Conservation (phyloP, 2,888 invertebrate genomes). For the Cryptosula pallasiana region DNA sequence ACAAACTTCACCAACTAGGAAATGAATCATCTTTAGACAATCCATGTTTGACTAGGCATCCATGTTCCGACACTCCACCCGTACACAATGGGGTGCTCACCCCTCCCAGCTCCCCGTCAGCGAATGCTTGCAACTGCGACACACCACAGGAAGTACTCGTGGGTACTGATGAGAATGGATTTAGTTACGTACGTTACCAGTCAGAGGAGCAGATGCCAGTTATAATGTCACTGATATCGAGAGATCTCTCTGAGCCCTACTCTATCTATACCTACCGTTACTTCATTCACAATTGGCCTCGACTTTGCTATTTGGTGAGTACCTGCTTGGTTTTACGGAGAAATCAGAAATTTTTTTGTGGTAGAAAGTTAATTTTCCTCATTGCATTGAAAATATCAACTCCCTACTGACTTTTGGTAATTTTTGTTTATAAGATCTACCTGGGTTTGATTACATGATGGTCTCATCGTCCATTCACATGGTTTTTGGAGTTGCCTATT, state of each 20-base stretch:
- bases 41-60: background rate
- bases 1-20: slow-evolving; percentile 4
- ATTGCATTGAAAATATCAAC: no score
- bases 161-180: slow-evolving; percentile 27
- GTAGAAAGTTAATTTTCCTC: no score
- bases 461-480: no score
- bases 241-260: slow-evolving; percentile 98
- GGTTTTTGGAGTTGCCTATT: no score
- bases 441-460: no score
- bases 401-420: no score
- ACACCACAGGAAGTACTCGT: background rate
- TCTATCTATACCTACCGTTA: slow-evolving; percentile 99
- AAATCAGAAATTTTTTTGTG: no score
- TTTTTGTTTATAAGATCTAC: no score
- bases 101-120: background rate
- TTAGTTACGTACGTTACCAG: slow-evolving; percentile 64
- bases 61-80: background rate
- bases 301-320: slow-evolving; percentile 88
- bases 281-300: slow-evolving; percentile 99
- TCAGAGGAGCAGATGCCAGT: slow-evolving; percentile 97
- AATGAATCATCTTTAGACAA: background rate
- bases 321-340: no score
- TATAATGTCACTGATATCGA: slow-evolving; percentile 97
- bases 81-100: background rate
- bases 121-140: background rate